A percentile compares a stretch with the other conserved stretches of the same genome.
phyloP scores from a whole-genome alignment of 2,113 vertebrate genomes.

The Lepisosteus osseus region DNA sequence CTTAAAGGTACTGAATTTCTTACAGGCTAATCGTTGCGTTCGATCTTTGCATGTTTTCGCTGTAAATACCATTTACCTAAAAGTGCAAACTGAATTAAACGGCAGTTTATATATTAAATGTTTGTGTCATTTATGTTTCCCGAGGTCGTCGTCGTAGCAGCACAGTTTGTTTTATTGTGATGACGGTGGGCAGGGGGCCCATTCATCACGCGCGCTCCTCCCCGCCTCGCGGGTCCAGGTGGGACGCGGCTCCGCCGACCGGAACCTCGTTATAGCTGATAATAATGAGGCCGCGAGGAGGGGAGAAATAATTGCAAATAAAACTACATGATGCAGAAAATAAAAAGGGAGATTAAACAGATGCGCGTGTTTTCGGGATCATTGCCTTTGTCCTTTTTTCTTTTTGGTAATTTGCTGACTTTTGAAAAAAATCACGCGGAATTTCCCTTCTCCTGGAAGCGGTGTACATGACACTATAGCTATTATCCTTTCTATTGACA shows the following conservation, averaged over 20 bases:
- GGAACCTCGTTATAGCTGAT: conserved; percentile 64
- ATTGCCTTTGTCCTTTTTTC: conserved; percentile 64
- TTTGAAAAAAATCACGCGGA: conserved; percentile 36
- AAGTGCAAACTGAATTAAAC: too few relatives aligned
- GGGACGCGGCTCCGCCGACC: conserved; percentile 58
- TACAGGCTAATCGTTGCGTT: too few relatives aligned
- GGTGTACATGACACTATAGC: too few relatives aligned
- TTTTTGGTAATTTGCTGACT: conserved; percentile 49
- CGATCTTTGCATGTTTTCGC: too few relatives aligned
- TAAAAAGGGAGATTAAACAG: conserved; percentile 75
- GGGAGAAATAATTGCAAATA: conserved; percentile 72
- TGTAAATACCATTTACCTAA: too few relatives aligned
- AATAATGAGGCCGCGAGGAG: conserved; percentile 63
- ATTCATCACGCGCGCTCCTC: conserved; percentile 31
- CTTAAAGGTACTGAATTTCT: too few relatives aligned
- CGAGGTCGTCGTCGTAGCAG: too few relatives aligned
- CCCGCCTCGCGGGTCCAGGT: conserved; percentile 59
- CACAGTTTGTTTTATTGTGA: background rate
- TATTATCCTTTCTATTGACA: too few relatives aligned
- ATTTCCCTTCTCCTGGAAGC: conserved; percentile 10
- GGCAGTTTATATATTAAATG: too few relatives aligned
- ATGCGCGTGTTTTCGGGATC: conserved; percentile 72
- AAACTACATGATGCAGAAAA: conserved; percentile 79
- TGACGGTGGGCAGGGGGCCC: background rate
- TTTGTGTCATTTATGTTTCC: too few relatives aligned